Conservation (phyloP, 2,888 invertebrate genomes). For the Cloeon dipterum region DNA sequence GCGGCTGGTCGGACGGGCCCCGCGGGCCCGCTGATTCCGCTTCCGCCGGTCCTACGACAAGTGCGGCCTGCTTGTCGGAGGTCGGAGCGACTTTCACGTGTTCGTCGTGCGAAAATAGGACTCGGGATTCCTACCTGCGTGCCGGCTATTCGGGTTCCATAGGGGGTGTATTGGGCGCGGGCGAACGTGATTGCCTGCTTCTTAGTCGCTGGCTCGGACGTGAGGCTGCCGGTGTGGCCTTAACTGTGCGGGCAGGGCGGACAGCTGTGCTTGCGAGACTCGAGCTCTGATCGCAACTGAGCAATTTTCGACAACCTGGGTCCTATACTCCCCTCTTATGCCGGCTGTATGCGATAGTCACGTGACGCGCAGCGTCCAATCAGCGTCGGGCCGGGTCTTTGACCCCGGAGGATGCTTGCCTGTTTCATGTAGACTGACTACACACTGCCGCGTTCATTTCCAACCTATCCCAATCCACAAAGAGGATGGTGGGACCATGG, state of each 20-base stretch:
- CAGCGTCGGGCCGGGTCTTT: background rate
- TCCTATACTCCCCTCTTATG: conserved; percentile 1
- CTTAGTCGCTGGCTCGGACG: too few relatives aligned
- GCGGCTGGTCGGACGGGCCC: too few relatives aligned
- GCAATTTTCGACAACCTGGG: conserved; percentile 1
- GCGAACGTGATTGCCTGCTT: too few relatives aligned
- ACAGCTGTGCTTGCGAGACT: background rate
- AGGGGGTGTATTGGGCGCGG: background rate
- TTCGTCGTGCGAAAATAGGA: background rate
- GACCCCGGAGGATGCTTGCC: background rate
- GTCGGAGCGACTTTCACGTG: background rate
- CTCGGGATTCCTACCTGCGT: background rate
- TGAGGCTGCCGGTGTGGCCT: too few relatives aligned
- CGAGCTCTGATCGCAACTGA: conserved; percentile 1
- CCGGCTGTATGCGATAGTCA: background rate
- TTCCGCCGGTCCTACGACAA: background rate
- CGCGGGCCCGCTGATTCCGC: background rate
- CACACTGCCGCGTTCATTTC: background rate
- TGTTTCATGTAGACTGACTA: background rate
- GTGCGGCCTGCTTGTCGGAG: background rate
- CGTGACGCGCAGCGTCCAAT: background rate
- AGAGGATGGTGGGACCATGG: too few relatives aligned
- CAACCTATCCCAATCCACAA: conserved; percentile 1
- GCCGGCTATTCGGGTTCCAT: background rate
- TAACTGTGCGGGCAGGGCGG: background rate